Base-by-base conservation (phyloP, 2,888 invertebrate genomes). In the Catocala nupta region DNA sequence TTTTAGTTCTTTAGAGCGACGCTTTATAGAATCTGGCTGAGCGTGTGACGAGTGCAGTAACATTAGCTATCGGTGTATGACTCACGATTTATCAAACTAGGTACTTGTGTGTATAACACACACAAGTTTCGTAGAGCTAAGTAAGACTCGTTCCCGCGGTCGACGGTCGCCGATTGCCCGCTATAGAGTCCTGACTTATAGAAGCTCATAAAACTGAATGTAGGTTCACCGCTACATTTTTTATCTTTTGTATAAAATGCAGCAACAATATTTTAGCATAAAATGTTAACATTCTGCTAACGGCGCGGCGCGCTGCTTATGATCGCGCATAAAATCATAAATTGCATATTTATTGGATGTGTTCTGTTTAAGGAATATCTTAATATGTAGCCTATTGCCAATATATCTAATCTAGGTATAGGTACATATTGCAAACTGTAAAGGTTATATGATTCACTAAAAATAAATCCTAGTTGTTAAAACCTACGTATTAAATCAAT, bases 151-250 rank as follows among this genome's bases (percentile, higher is more conserved):
- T 42, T 36, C 47, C 11, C 5, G 10, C 43, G 5, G 5, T 5
- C 43, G 11, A 43, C 34, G 50, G 51, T 45, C 45, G 33, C 5
- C 36, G 39, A 9, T 13, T 36, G 25, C 44, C 43, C 51, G 44
- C 47, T 49, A 55, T 43, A 49, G 11, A 25, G 16, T 39, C 13
- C 55, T 45, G 34, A 52, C 33, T 34, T 49, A 48, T 47, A 55
- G 34, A 45, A 10, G 11, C 42, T 47, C 52, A 42, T 56, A 56
- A 56, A 62, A 61, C n/a, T 50, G 36, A 55, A 51, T 12, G 42
- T 53, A 12, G 42, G 33, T 56, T 47, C 12, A 47, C 48, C 43
- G 56, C 42, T 56, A 42, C 42, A 16, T 36, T 36, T 48, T 43
- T 55, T 13, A 34, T 11, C 5, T 55, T 33, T 47, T 47, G 13